These are phyloP conservation scores for Nycticryphes semicollaris DNA, from an alignment of 2,113 vertebrate species.

Conservation along the genomic window DNA sequence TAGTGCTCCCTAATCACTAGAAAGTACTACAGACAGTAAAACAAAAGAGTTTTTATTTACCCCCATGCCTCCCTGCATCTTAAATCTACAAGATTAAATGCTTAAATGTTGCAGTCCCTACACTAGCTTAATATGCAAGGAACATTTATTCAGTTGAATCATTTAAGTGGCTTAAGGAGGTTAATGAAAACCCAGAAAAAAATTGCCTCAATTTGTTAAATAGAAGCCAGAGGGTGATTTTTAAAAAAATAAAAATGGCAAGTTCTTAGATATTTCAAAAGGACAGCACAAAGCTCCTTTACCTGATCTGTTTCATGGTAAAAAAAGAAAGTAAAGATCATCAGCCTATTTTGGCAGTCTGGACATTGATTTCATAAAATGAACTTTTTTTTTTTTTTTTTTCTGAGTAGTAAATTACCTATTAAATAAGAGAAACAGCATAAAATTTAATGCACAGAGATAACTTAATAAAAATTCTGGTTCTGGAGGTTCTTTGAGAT, in stretches of 20 bases:
- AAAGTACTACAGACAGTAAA: not conserved
- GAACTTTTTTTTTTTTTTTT: too few species aligned
- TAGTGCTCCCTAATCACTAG: not conserved
- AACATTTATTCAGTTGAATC: not conserved
- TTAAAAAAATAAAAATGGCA: not conserved
- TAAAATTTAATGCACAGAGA: not conserved
- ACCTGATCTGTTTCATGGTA: not conserved
- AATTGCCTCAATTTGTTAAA: not conserved
- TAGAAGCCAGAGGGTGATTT: not conserved
- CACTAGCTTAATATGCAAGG: not conserved
- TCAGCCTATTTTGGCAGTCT: not conserved
- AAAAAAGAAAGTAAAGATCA: not conserved
- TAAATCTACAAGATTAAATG: not conserved
- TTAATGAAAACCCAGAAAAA: slow-evolving; percentile 25
- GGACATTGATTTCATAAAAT: not conserved
- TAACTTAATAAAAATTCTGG: not conserved
- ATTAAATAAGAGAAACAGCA: not conserved
- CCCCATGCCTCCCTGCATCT: not conserved
- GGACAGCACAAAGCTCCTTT: not conserved
- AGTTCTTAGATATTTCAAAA: not conserved
- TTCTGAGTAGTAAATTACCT: not conserved
- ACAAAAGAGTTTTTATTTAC: not conserved
- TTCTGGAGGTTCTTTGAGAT: not conserved
- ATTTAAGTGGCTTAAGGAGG: not conserved
- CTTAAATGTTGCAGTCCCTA: not conserved